phyloP scores from a whole-genome alignment of 2,888 invertebrate species.

The Chrysina gloriosa region DNA sequence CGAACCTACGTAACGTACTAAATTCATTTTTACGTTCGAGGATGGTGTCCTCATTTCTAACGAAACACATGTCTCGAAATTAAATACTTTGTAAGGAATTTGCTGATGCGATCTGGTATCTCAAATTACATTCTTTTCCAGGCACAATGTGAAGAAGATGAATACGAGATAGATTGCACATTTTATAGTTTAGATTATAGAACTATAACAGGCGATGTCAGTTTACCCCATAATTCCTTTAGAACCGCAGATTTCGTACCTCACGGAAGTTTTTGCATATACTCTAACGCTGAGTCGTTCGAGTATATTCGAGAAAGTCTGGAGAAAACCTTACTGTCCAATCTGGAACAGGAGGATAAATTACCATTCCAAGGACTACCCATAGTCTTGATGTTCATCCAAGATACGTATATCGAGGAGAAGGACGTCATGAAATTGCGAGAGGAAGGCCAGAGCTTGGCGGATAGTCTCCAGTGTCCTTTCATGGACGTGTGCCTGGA shows the following conservation, averaged over 20 bases:
- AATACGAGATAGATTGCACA: conserved; percentile 83
- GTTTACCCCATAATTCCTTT: conserved; percentile 82
- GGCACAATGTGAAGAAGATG: conserved; percentile 89
- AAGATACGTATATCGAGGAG: conserved; percentile 85
- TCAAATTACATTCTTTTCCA: conserved; percentile 54
- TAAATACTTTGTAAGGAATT: too few species aligned
- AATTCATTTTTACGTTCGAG: too few species aligned
- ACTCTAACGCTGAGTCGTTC: conserved; percentile 90
- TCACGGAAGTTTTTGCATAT: conserved; percentile 91
- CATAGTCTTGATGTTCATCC: conserved; percentile 90
- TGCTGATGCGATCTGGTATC: too few species aligned
- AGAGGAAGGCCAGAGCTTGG: conserved; percentile 90
- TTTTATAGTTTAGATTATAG: conserved; percentile 86
- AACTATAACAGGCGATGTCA: conserved; percentile 88
- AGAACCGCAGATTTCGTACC: conserved; percentile 88
- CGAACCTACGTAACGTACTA: too few species aligned
- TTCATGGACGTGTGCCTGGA: conserved; percentile 83
- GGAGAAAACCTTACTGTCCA: conserved; percentile 89
- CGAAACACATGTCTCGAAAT: too few species aligned
- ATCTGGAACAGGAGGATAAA: conserved; percentile 91
- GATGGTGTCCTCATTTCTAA: too few species aligned
- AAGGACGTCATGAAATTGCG: conserved; percentile 86
- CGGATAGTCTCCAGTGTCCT: conserved; percentile 88
- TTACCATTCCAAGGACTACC: conserved; percentile 87
- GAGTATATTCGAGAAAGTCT: conserved; percentile 92